These are phyloP conservation scores for Probaryconus sp. DNA, from an alignment of 1,140 invertebrate genomes.

Conservation along the genomic window DNA sequence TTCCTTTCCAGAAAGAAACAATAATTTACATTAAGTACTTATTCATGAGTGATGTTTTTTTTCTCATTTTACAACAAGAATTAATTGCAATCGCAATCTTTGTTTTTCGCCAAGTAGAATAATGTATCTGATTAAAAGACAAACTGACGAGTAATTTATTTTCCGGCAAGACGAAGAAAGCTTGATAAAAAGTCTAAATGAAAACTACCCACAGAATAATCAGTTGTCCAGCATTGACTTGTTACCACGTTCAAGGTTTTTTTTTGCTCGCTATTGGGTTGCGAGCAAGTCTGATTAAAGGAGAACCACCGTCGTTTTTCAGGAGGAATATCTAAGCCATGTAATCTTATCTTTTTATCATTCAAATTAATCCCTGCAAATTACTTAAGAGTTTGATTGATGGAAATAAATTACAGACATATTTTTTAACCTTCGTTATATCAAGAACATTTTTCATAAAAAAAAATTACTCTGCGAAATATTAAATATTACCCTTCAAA, in stretches of 20 bases:
- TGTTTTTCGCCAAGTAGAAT: slow-evolving; percentile 12
- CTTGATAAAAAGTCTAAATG: slow-evolving; percentile 24
- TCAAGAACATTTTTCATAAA: no score
- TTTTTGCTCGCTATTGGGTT: slow-evolving; percentile 30
- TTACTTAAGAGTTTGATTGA: no score
- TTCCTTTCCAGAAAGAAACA: not conserved
- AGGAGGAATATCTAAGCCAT: slow-evolving; percentile 22
- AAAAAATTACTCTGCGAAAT: no score
- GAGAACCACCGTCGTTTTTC: not conserved
- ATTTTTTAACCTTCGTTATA: no score
- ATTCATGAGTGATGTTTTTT: no score
- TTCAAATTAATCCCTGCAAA: slow-evolving; percentile 16
- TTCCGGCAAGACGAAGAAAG: slow-evolving; percentile 16
- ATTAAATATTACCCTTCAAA: no score
- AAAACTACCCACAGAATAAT: slow-evolving; percentile 35
- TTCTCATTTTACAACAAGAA: no score
- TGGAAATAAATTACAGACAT: no score
- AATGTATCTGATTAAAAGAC: slow-evolving; percentile 25
- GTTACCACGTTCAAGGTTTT: slow-evolving; percentile 35
- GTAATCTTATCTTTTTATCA: no score
- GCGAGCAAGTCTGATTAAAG: slow-evolving; percentile 38
- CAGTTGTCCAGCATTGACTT: slow-evolving; percentile 29
- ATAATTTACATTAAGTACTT: not conserved
- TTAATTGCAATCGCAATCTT: slow-evolving; percentile 26
- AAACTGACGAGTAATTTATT: slow-evolving; percentile 31